These are phyloP conservation scores for Mungos mungo DNA, from an alignment of 2,113 vertebrate genomes.

Conservation along the genomic window DNA sequence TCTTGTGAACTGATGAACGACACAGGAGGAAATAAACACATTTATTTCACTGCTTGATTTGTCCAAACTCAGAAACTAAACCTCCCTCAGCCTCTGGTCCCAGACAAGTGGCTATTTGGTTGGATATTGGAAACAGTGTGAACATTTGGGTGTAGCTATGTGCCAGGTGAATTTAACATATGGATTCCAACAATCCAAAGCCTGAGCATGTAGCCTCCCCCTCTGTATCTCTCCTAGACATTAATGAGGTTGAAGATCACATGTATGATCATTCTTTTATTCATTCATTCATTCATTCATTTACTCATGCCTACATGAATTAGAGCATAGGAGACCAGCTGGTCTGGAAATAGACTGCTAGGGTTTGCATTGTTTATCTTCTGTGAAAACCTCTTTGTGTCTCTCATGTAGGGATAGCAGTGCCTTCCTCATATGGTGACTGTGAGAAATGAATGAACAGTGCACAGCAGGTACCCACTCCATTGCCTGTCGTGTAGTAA, in stretches of 20 bases:
- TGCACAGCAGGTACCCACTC: background rate
- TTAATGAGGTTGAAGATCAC: background rate
- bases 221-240: background rate
- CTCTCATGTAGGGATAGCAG: background rate
- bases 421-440: background rate
- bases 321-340: accelerated
- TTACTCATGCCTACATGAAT: background rate
- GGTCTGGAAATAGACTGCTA: background rate
- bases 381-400: background rate
- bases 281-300: too few species aligned
- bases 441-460: background rate
- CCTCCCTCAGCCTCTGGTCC: background rate
- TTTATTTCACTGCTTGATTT: background rate
- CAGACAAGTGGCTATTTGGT: background rate
- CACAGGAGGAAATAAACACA: background rate
- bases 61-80: background rate
- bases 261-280: too few species aligned
- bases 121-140: background rate
- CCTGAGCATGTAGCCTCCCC: background rate
- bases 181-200: background rate
- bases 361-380: background rate
- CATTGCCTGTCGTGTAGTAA: too few species aligned
- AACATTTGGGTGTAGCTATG: too few species aligned
- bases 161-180: background rate
- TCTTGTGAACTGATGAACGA: background rate